These are phyloP conservation scores for Eilema depressum DNA, from an alignment of 2,888 invertebrate species.

Conservation along the genomic window DNA sequence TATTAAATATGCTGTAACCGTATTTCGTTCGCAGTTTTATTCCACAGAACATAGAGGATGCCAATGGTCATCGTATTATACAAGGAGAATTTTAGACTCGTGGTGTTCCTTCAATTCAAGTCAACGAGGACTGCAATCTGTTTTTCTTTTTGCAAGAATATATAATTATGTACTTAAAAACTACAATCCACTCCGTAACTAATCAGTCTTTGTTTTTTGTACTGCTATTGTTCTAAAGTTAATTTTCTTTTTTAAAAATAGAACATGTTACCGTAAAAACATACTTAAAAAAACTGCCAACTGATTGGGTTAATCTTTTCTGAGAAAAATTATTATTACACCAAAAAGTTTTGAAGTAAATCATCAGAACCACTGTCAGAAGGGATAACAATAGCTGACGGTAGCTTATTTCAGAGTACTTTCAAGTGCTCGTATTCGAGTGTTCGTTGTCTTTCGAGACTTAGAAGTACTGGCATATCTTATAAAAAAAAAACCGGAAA, in stretches of 20 bases:
- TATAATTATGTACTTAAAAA: too few relatives aligned
- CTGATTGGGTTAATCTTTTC: background rate
- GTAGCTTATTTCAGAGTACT: too few relatives aligned
- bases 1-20: conserved; percentile 38
- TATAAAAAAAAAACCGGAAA: too few relatives aligned
- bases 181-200: background rate
- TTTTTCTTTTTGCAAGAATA: too few relatives aligned
- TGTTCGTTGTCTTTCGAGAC: too few relatives aligned
- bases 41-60: background rate
- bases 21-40: conserved; percentile 3
- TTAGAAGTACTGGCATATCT: too few relatives aligned
- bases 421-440: too few relatives aligned
- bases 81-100: too few relatives aligned
- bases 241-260: background rate
- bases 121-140: background rate
- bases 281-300: background rate
- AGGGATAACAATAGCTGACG: too few relatives aligned
- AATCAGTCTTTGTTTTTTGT: background rate
- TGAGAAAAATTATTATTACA: background rate
- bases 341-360: background rate
- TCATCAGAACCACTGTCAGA: too few relatives aligned
- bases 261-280: too few relatives aligned
- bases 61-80: background rate
- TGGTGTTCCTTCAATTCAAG: background rate
- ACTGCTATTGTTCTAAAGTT: background rate